Evolutionary conservation across 1,140 invertebrate genomes (phyloP).

Genomic region (Drosophila dunni): DNA sequence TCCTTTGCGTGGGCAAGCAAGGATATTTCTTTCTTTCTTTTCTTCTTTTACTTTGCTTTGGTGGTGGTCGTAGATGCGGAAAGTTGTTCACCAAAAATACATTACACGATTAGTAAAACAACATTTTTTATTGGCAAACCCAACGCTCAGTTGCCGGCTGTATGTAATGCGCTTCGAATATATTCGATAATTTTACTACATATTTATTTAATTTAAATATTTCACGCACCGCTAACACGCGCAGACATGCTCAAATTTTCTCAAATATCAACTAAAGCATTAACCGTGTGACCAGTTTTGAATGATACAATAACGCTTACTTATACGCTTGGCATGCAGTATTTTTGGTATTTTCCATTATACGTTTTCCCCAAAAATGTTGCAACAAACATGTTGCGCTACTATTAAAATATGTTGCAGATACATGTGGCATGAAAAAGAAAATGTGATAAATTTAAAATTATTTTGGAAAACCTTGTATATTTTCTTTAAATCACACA

Average conservation of each 20-base stretch:
- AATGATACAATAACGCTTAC: neutral
- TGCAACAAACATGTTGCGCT: too few species aligned
- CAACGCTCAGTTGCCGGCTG: conserved; percentile 25
- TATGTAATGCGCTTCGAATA: conserved; percentile 29
- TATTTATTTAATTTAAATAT: conserved; percentile 45
- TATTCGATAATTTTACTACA: conserved; percentile 44
- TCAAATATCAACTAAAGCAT: conserved; percentile 49
- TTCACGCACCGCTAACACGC: conserved; percentile 40
- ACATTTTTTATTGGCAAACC: conserved; percentile 6
- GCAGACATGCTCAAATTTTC: conserved; percentile 50
- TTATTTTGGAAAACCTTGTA: too few species aligned
- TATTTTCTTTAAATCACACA: too few species aligned
- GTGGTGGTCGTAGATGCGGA: conserved; percentile 20
- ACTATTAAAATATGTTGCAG: too few species aligned
- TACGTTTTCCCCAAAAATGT: too few species aligned
- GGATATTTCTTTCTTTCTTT: conserved; percentile 56
- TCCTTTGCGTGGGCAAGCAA: conserved; percentile 70
- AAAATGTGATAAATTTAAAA: too few species aligned
- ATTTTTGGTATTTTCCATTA: too few species aligned
- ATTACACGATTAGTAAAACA: neutral
- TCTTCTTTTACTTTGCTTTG: conserved; percentile 22
- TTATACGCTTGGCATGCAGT: too few species aligned
- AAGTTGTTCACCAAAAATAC: conserved; percentile 2
- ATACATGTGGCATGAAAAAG: too few species aligned
- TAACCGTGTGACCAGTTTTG: conserved; percentile 13